These are phyloP conservation scores for Lampris incognitus DNA, from an alignment of 2,113 vertebrate genomes.

Conservation along the genomic window DNA sequence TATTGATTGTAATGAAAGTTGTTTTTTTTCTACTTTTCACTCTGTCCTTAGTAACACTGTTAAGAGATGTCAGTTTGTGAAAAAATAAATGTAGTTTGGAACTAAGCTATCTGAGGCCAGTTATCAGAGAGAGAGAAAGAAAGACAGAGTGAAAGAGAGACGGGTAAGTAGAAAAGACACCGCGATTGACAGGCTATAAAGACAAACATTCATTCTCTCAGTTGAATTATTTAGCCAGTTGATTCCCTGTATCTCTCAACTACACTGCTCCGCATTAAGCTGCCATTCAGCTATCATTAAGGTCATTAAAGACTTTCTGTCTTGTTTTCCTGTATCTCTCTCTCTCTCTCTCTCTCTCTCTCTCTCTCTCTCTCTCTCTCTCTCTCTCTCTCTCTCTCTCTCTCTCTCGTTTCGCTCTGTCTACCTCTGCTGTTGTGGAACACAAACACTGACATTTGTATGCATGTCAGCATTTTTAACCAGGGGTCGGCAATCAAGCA, in stretches of 20 bases:
- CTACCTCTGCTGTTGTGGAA: background rate
- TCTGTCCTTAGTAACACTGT: slow-evolving; percentile 7
- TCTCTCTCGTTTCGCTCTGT: background rate
- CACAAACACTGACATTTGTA: background rate
- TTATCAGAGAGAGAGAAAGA: slow-evolving; percentile 14
- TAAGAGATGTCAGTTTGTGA: slow-evolving; percentile 32
- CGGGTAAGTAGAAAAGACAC: too few species aligned
- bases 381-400: background rate
- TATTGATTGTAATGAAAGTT: slow-evolving; percentile 46
- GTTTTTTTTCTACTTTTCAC: slow-evolving; percentile 12
- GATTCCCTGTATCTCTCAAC: slow-evolving; percentile 54
- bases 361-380: background rate
- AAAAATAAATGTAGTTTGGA: slow-evolving; percentile 47
- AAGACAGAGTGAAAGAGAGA: slow-evolving; percentile 19
- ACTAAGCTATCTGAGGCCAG: slow-evolving; percentile 41
- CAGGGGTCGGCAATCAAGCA: too few species aligned
- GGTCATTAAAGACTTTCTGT: slow-evolving; percentile 33
- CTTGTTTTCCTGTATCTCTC: slow-evolving; percentile 4
- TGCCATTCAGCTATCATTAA: slow-evolving; percentile 56
- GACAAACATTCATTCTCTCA: slow-evolving; percentile 65
- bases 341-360: background rate
- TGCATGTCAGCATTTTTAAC: too few species aligned
- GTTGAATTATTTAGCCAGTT: slow-evolving; percentile 61
- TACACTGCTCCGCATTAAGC: slow-evolving; percentile 43
- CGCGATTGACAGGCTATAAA: slow-evolving; percentile 15